These are phyloP conservation scores for Petroica traversi DNA, from an alignment of 2,113 vertebrate species.

Conservation along the genomic window DNA sequence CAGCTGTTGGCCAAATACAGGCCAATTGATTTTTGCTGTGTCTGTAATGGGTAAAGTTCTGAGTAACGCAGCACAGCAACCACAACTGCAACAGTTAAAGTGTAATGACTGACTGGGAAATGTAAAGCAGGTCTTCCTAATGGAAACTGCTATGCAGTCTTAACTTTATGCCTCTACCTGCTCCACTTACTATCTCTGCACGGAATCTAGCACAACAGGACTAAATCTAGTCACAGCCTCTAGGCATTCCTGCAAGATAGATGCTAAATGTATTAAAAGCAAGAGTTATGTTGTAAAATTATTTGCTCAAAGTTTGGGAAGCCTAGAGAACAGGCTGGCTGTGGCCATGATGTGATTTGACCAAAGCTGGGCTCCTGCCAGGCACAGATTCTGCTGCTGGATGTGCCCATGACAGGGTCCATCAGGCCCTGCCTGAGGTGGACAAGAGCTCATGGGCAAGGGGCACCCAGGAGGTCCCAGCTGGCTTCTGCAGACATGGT, in stretches of 20 bases:
- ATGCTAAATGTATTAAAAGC: not conserved
- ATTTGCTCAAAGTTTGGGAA: not conserved
- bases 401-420: fast-evolving
- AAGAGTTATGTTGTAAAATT: not conserved
- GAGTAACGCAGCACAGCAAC: not conserved
- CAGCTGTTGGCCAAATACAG: not conserved
- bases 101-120: slow-evolving; percentile 20
- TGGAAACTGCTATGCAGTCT: slow-evolving; percentile 33
- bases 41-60: not conserved
- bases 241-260: not conserved
- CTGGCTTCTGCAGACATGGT: not conserved
- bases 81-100: not conserved
- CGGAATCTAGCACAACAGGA: slow-evolving; percentile 15
- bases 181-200: not conserved
- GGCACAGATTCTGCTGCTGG: not conserved
- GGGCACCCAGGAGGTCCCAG: not conserved
- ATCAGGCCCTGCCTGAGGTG: not conserved
- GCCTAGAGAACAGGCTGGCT: not conserved
- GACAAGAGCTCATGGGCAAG: not conserved
- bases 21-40: not conserved
- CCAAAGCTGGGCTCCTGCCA: fast-evolving
- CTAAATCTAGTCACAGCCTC: slow-evolving; percentile 7
- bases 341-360: no score
- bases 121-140: slow-evolving; percentile 17
- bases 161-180: slow-evolving; percentile 50